These are phyloP conservation scores for Thalassarche chlororhynchos DNA, from an alignment of 2,113 vertebrate species.

Conservation along the genomic window DNA sequence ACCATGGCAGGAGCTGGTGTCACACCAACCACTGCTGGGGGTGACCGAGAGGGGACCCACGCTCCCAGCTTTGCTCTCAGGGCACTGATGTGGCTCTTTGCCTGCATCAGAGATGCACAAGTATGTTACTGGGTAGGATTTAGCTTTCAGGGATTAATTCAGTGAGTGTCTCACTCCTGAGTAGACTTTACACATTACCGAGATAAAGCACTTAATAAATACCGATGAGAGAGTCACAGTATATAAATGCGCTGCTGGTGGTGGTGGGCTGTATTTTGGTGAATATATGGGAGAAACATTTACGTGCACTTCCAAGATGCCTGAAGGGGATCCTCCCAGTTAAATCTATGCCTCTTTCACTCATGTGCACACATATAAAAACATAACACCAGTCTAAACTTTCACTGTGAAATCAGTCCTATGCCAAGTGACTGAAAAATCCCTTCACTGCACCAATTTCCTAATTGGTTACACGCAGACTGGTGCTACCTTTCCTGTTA, in stretches of 20 bases:
- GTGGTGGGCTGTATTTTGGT: not conserved
- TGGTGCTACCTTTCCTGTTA: constrained; percentile 41
- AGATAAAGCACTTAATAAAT: not conserved
- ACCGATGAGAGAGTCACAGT: not conserved
- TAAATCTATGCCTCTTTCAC: not conserved
- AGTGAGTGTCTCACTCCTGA: not conserved
- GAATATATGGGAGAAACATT: not conserved
- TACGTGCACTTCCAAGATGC: not conserved
- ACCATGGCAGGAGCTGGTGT: not conserved
- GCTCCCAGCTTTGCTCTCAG: rapidly evolving
- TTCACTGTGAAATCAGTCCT: not conserved
- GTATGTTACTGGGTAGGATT: not conserved
- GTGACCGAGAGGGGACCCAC: not conserved
- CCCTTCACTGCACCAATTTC: constrained; percentile 25
- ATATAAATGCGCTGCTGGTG: not conserved
- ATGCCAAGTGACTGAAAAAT: not conserved
- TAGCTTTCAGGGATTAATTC: not conserved
- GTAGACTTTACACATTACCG: not conserved
- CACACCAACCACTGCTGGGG: not conserved
- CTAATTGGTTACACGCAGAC: constrained; percentile 28
- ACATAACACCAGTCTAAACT: not conserved
- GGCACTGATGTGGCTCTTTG: not conserved
- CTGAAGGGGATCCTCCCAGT: not conserved
- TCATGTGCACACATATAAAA: rapidly evolving
- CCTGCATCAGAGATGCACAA: not conserved